phyloP scores from a whole-genome alignment of 2,888 invertebrate genomes.

The Andricus quercusramuli region DNA sequence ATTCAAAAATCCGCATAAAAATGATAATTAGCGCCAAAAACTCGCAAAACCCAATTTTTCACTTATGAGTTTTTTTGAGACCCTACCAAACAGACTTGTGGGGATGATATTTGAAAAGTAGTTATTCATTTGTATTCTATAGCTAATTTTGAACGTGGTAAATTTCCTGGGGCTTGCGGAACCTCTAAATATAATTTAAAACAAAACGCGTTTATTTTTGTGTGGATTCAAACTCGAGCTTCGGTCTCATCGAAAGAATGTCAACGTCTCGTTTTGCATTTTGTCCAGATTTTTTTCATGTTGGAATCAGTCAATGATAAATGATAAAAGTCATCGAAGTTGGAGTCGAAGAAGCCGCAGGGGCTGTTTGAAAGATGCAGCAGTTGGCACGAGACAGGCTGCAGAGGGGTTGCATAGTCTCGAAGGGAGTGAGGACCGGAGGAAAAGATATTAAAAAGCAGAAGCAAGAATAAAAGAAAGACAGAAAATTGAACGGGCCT shows the following conservation, averaged over 20 bases:
- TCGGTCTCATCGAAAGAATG: background rate
- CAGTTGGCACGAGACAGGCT: constrained; percentile 27
- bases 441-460: constrained; percentile 25
- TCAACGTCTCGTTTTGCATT: background rate
- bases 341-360: constrained; percentile 25
- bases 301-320: constrained; percentile 15
- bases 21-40: too few relatives aligned
- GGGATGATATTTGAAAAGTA: too few relatives aligned
- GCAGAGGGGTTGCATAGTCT: constrained; percentile 33
- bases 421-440: constrained; percentile 8
- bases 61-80: too few relatives aligned
- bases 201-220: too few relatives aligned
- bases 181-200: too few relatives aligned
- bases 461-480: background rate
- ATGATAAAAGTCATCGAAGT: constrained; percentile 12
- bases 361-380: constrained; percentile 29
- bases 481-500: background rate
- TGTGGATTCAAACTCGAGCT: too few relatives aligned
- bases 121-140: too few relatives aligned
- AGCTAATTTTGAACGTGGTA: too few relatives aligned
- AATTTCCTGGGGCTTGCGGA: too few relatives aligned
- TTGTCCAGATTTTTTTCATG: background rate
- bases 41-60: too few relatives aligned
- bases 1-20: too few relatives aligned
- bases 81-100: too few relatives aligned